Evolutionary conservation across 37 sponge, comb jelly and placozoan genomes (phyloP).

Genomic region (Petrosia ficiformis): DNA sequence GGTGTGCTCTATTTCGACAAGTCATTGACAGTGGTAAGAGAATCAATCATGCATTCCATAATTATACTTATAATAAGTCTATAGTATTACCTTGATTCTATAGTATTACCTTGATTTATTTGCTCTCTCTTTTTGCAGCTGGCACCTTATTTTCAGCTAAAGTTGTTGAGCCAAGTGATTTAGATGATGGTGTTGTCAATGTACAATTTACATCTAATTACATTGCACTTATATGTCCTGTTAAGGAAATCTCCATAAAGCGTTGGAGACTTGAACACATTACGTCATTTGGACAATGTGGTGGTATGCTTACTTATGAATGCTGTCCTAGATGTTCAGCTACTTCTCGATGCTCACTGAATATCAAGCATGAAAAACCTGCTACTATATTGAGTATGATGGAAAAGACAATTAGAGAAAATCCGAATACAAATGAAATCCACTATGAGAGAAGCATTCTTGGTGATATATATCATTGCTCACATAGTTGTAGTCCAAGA

Average conservation of each 20-base stretch:
- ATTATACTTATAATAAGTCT: no score
- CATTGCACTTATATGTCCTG: slow-evolving; percentile 58
- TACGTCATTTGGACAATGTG: slow-evolving; percentile 73
- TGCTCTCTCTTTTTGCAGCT: slow-evolving; percentile 1
- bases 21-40: slow-evolving; percentile 53
- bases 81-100: not conserved
- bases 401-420: slow-evolving; percentile 61
- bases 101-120: no score
- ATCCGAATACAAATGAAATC: slow-evolving; percentile 47
- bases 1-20: slow-evolving; percentile 60
- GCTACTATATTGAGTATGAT: slow-evolving; percentile 40
- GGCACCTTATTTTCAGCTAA: slow-evolving; percentile 49
- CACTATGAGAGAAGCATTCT: slow-evolving; percentile 70
- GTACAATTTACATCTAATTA: slow-evolving; percentile 58
- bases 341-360: slow-evolving; percentile 33
- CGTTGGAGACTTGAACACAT: slow-evolving; percentile 58
- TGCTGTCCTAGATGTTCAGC: slow-evolving; percentile 50
- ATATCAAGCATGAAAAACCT: slow-evolving; percentile 54
- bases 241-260: slow-evolving; percentile 56
- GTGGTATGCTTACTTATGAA: slow-evolving; percentile 67
- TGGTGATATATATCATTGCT: slow-evolving; percentile 72
- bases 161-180: slow-evolving; percentile 34
- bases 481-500: slow-evolving; percentile 47
- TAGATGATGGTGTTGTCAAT: slow-evolving; percentile 48
- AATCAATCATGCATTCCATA: not conserved